Conservation (phyloP, 2,797 vertebrate species). For the Lepilemur septentrionalis region DNA sequence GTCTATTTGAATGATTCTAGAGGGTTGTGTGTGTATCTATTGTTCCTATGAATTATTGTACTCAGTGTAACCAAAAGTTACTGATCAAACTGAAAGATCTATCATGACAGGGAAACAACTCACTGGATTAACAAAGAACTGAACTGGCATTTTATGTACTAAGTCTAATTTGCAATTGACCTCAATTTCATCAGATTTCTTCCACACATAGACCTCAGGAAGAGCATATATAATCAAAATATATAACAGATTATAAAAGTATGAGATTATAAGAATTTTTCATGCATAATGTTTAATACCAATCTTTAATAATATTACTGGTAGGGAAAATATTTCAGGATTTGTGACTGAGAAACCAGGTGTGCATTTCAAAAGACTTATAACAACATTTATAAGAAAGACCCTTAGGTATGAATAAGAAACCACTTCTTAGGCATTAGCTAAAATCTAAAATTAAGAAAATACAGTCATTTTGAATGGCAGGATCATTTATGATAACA, state of each 20-base stretch:
- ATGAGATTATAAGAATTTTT: background rate
- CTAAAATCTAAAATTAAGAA: constrained; percentile 62
- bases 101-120: background rate
- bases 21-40: background rate
- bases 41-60: background rate
- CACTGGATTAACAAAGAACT: background rate
- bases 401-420: constrained; percentile 57
- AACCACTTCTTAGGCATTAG: constrained; percentile 47
- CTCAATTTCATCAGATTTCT: background rate
- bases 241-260: background rate
- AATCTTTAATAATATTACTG: constrained; percentile 21
- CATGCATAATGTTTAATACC: background rate
- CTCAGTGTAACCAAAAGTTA: background rate
- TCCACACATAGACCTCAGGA: background rate
- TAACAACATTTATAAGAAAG: constrained; percentile 43
- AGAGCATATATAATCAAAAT: background rate
- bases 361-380: constrained; percentile 55
- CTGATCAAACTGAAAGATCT: background rate
- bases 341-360: constrained; percentile 41
- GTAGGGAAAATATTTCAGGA: constrained; percentile 14
- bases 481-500: constrained; percentile 54
- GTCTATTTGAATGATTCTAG: background rate
- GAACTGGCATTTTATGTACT: background rate
- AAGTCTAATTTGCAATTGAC: constrained; percentile 2
- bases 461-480: constrained; percentile 63